Conservation (phyloP, 2,797 vertebrate genomes). For the Sternotherus odoratus region DNA sequence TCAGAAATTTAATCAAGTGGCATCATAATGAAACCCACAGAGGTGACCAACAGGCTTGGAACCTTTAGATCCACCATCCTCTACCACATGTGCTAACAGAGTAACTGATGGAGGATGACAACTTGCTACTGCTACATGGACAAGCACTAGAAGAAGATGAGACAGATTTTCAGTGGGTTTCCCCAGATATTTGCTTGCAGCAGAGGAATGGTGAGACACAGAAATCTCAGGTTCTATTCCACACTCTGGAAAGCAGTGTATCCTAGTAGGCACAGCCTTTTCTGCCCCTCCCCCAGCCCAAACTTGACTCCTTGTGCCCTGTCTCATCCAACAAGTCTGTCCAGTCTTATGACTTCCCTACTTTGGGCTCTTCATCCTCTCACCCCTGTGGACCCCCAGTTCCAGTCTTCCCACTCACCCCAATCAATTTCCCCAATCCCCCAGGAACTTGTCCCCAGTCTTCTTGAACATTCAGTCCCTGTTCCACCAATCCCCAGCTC, state of each 20-base stretch:
- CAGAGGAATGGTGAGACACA: not conserved
- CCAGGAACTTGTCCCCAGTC: too few relatives aligned
- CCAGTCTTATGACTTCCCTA: not conserved
- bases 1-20: not conserved
- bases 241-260: not conserved
- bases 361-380: not conserved
- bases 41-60: not conserved
- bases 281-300: too few relatives aligned
- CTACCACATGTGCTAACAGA: not conserved
- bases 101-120: not conserved
- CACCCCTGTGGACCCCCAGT: not conserved
- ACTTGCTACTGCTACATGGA: not conserved
- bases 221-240: not conserved
- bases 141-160: not conserved
- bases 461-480: too few relatives aligned
- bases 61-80: not conserved
- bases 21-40: not conserved
- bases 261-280: too few relatives aligned
- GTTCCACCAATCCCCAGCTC: too few relatives aligned
- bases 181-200: not conserved
- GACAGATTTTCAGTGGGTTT: accelerated
- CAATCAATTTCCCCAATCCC: not conserved
- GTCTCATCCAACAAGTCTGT: not conserved
- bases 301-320: accelerated
- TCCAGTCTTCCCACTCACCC: not conserved